Conservation (phyloP, 2,888 invertebrate genomes). For the Lamellibrachia satsuma region DNA sequence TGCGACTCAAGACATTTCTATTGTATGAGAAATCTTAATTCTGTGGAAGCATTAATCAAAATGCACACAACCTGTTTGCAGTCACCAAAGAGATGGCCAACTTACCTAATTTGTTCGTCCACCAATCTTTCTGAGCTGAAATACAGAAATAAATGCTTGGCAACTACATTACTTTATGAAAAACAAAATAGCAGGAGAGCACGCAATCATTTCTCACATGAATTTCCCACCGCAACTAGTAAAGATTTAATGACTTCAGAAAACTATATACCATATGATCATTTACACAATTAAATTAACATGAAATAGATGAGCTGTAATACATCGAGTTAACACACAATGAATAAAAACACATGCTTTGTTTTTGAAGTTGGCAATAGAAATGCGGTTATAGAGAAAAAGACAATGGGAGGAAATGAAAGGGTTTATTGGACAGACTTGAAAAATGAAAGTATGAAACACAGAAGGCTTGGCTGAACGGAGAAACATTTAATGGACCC, state of each 20-base stretch:
- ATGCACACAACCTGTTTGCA: background rate
- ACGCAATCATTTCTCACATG: background rate
- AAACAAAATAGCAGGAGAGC: too few species aligned
- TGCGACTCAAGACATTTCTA: background rate
- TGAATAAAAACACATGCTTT: too few species aligned
- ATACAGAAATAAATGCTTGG: constrained; percentile 46
- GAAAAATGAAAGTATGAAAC: too few species aligned
- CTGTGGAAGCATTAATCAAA: background rate
- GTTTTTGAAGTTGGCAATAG: too few species aligned
- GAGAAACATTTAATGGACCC: too few species aligned
- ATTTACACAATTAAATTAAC: background rate
- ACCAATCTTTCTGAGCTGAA: constrained; percentile 89
- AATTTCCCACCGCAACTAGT: background rate
- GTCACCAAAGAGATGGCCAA: background rate
- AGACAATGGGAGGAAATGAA: too few species aligned
- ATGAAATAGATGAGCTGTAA: background rate
- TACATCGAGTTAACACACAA: too few species aligned
- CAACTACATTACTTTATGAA: background rate
- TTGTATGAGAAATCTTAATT: background rate
- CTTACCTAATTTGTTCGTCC: constrained; percentile 88
- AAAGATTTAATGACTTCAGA: background rate
- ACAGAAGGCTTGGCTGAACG: too few species aligned
- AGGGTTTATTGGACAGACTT: too few species aligned
- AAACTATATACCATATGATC: background rate
- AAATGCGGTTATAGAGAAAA: too few species aligned